These are phyloP conservation scores for Triplophysa tibetana DNA, from an alignment of 2,113 vertebrate genomes.

Conservation along the genomic window DNA sequence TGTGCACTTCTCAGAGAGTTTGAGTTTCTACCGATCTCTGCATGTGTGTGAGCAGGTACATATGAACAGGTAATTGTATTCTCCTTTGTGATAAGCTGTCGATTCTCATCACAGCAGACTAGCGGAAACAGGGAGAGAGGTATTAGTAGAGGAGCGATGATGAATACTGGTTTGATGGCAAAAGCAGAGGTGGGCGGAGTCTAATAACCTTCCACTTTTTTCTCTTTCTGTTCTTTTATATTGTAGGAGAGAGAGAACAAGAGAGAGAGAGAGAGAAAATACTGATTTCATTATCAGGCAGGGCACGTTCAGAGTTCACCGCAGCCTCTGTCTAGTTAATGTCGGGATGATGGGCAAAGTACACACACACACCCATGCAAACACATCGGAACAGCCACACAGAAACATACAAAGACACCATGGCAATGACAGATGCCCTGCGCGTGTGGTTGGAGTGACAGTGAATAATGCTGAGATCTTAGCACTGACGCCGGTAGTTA, in stretches of 20 bases:
- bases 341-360: constrained; percentile 43
- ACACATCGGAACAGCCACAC: constrained; percentile 16
- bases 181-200: neutral
- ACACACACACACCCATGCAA: constrained; percentile 9
- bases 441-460: constrained; percentile 24
- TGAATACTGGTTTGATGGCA: neutral
- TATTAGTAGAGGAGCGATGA: neutral
- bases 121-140: constrained; percentile 30
- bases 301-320: constrained; percentile 52
- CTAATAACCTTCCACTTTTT: constrained; percentile 7
- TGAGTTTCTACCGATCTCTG: constrained; percentile 21
- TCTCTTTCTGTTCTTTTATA: constrained; percentile 21
- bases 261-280: neutral
- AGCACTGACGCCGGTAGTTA: constrained; percentile 26
- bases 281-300: constrained; percentile 50
- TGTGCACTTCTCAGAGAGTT: constrained; percentile 19
- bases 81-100: constrained; percentile 45
- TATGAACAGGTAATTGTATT: constrained; percentile 43
- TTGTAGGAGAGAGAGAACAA: neutral
- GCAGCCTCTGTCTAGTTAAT: constrained; percentile 55
- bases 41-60: constrained; percentile 11
- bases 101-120: constrained; percentile 47
- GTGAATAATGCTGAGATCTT: constrained; percentile 24
- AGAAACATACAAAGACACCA: constrained; percentile 33
- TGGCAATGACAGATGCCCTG: constrained; percentile 33